phyloP scores from a whole-genome alignment of 1,140 invertebrate species.

The Aphis gossypii region DNA sequence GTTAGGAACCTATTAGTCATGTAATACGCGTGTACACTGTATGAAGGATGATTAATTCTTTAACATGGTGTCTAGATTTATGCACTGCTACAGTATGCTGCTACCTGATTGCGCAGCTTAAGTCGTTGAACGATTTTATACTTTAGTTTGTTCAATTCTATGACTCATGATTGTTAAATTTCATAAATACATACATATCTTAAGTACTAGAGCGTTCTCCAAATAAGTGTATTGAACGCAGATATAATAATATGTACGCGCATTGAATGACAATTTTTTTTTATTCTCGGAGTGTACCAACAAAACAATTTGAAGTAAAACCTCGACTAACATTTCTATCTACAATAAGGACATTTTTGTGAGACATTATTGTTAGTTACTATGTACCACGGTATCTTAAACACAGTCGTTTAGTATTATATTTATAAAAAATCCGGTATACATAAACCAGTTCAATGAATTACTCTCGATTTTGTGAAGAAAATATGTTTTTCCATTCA shows the following conservation, averaged over 20 bases:
- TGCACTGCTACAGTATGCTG: not conserved
- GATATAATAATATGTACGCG: too few species aligned
- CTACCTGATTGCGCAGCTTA: not conserved
- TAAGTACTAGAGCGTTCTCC: too few species aligned
- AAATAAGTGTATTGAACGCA: too few species aligned
- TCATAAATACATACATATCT: too few species aligned
- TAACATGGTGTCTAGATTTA: not conserved
- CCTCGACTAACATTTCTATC: too few species aligned
- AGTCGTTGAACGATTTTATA: not conserved
- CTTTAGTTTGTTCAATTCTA: not conserved
- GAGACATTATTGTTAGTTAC: not conserved
- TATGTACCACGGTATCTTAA: not conserved
- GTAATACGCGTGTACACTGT: not conserved
- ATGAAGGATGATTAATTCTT: not conserved
- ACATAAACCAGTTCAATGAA: not conserved
- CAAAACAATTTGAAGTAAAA: too few species aligned
- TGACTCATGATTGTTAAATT: not conserved
- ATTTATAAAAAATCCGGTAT: not conserved
- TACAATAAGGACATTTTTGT: too few species aligned
- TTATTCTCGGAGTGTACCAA: too few species aligned
- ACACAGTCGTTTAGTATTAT: not conserved
- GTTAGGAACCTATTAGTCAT: not conserved
- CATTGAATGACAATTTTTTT: too few species aligned
- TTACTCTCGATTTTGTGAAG: not conserved
- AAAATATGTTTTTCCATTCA: not conserved